Evolutionary conservation across 2,113 vertebrate genomes (phyloP), one percentile per base, ranked within the genome.

Genomic region (Rhinopithecus roxellana): DNA sequence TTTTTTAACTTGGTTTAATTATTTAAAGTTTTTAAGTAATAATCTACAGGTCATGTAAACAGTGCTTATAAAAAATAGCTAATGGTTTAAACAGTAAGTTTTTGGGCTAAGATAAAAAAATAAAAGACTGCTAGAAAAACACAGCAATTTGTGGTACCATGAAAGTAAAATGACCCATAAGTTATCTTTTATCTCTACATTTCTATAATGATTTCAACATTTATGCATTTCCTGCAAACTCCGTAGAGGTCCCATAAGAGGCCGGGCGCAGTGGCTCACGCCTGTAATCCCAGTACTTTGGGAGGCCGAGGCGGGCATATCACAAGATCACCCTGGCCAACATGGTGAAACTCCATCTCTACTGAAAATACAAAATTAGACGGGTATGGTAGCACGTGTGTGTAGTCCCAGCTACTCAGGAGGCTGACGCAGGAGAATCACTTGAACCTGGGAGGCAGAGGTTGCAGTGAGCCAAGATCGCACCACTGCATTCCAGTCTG

Each of bases 41-140:
- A 67, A 69, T 38, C 20, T 74, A 25, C 4, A 93, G 30, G 16
- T n/a, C 8, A 69, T 79, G 13, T 48, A 70, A 94, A 74, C 64
- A 90, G 10, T 50, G 48, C 32, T 77, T 81, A 61, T n/a, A 92
- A 50, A 95, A 86, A n/a, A n/a, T 4, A 14, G n/a, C 5, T 30
- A 22, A 64, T 10, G 38, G 30, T 69, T 89, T 88, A 57, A 74
- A 84, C 2, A 78, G 27, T 64, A 52, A 32, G 25, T 72, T 80
- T 81, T 82, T 55, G 16, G 61, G 32, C 35, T 72, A 89, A 75
- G 30, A 84, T 40, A 23, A 74, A 95, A 79, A 95, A 89, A 88
- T 9, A 72, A 61, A 87, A 88, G 30, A 50, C 18, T 83, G 14
- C 48, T 40, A 67, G 32, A 86, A 95, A 83, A 85, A 94, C 9